These are phyloP conservation scores for Cygnus buccinator DNA, from an alignment of 2,113 vertebrate species.

Conservation along the genomic window DNA sequence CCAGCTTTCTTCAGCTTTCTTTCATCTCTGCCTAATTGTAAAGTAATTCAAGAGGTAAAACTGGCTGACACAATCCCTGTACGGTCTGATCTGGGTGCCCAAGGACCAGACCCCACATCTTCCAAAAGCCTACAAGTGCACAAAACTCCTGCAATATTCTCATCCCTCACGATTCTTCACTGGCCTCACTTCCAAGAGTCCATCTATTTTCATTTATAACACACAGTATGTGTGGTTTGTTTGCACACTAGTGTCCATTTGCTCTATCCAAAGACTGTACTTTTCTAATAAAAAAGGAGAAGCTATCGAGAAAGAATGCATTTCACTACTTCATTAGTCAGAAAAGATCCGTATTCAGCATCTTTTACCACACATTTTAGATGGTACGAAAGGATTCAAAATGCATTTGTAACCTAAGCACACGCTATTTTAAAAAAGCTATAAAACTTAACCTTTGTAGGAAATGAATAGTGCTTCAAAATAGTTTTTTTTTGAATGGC, in stretches of 20 bases:
- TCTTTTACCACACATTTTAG: not conserved
- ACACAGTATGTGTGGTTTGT: not conserved
- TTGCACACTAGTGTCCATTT: not conserved
- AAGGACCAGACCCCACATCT: not conserved
- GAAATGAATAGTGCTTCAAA: not conserved
- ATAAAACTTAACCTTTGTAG: conserved; percentile 48
- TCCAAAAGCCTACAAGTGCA: not conserved
- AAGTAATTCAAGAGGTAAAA: not conserved
- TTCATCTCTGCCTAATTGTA: not conserved
- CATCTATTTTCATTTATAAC: not conserved
- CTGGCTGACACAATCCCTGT: not conserved
- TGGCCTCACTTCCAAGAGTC: not conserved
- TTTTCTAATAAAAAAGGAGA: not conserved
- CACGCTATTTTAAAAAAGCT: not conserved
- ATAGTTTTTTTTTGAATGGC: conserved; percentile 19
- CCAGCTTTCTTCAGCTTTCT: not conserved
- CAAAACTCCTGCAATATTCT: not conserved
- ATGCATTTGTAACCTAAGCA: not conserved
- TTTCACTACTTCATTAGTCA: not conserved
- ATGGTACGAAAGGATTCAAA: not conserved
- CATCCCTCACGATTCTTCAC: not conserved
- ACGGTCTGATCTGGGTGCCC: rapidly evolving
- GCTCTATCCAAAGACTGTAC: not conserved
- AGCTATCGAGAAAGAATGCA: not conserved
- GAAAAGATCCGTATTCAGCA: not conserved